These are phyloP conservation scores for Poeciliopsis turrubarensis DNA, from an alignment of 2,113 vertebrate species.

Conservation along the genomic window DNA sequence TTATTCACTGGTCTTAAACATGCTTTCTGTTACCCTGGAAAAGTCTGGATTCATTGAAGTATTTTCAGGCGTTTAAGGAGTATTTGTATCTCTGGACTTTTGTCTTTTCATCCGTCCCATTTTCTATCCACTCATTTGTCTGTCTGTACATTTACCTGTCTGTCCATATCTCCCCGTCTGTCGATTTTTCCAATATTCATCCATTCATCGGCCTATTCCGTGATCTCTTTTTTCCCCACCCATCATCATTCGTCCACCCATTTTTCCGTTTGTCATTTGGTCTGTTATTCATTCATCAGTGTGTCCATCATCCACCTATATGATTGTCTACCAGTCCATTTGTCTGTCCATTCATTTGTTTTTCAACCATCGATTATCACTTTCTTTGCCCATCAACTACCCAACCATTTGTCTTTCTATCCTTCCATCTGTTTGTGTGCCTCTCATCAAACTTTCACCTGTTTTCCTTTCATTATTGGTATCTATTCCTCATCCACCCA, in stretches of 20 bases:
- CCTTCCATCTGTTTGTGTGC: no score
- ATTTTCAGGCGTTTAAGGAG: background rate
- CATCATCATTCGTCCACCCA: background rate
- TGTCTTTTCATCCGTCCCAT: background rate
- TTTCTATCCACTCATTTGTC: background rate
- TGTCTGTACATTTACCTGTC: background rate
- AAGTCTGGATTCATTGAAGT: background rate
- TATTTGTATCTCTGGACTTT: background rate
- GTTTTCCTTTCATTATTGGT: no score
- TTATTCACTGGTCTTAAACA: constrained; percentile 74
- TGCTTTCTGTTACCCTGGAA: background rate
- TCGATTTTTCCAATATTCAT: background rate
- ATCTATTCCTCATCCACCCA: no score
- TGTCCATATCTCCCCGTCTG: background rate
- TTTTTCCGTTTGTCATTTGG: background rate
- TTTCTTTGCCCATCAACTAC: background rate
- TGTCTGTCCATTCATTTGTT: no score
- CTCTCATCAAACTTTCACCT: no score
- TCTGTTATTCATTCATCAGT: background rate
- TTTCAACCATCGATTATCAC: no score
- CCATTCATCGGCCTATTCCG: background rate
- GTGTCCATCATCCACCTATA: background rate
- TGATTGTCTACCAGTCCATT: no score
- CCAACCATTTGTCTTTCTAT: background rate
- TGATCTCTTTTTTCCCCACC: background rate